Evolutionary conservation across 2,113 vertebrate species (phyloP), one percentile per base, ranked within the genome.

Genomic region (Cricetomys ansorgei): DNA sequence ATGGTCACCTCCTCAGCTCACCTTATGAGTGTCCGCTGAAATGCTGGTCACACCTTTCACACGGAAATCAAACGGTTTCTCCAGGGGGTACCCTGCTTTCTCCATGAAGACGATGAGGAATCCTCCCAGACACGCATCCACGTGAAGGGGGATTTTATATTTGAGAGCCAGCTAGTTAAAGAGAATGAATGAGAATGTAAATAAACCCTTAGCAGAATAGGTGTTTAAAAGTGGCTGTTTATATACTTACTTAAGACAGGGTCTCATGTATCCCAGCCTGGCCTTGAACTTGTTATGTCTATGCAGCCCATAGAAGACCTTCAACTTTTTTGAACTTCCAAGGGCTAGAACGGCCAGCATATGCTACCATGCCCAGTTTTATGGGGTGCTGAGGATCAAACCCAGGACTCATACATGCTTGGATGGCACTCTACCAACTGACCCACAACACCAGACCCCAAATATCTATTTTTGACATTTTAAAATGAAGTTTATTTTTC

Each of bases 1-100:
- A 12, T 21, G 50, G 27, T 29, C 29, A 40, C 69, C 50, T 48
- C 16, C 73, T 48, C 0, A 29, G 21, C 98, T 97, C 87, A 99
- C 99, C 99, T 99, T 99, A 98, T 99, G 99, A 16, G 99, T 99
- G 95, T 99, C 99, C 9, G 99, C 99, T 89, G 99, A 99, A 97
- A 99, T 99, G 98, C 99, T 99, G 92, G 99, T 99, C 59, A 99
- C 99, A 1, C 99, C 99, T 96, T 99, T 98, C 43, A 99, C 98
- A 1, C 99, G 98, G 98, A 99, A 99, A 98, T 99, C 99, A 92
- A 99, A 99, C 0, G 92, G 98, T 1, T 88, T 98, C n/a, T 98
- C 98, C 0, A 99, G 98, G 0, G 99, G 98, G 97, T 99, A 99
- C 3, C 99, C 99, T 17, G 99, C 99, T 97, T 99, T 99, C 88